These are phyloP conservation scores for Cryptus armator DNA, from an alignment of 2,888 invertebrate genomes.

Conservation along the genomic window DNA sequence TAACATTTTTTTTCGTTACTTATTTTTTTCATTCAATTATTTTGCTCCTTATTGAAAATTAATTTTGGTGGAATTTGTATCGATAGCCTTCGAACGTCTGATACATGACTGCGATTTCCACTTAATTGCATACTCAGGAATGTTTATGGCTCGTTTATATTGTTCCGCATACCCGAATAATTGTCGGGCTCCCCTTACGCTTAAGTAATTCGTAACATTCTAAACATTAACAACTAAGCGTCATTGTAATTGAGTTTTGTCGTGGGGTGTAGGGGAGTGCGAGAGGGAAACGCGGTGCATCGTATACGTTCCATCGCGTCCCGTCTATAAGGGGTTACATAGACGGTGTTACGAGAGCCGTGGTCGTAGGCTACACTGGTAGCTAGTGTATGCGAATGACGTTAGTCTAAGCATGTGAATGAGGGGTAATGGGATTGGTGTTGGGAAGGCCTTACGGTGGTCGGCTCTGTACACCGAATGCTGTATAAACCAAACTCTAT, in stretches of 20 bases:
- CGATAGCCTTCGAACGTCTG: background rate
- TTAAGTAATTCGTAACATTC: background rate
- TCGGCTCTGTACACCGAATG: slow-evolving; percentile 14
- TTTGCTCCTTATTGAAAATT: background rate
- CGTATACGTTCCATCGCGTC: background rate
- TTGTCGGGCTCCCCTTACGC: background rate
- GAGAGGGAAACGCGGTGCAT: slow-evolving; percentile 2
- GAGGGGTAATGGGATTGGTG: slow-evolving; percentile 71
- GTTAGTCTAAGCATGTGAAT: slow-evolving; percentile 61
- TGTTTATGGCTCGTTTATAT: background rate
- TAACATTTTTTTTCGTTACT: too few species aligned
- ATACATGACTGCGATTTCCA: background rate
- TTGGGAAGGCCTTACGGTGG: slow-evolving; percentile 48
- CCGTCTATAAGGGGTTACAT: background rate
- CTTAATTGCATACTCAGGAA: background rate
- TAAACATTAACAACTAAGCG: slow-evolving; percentile 23
- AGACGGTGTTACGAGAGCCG: slow-evolving; percentile 20
- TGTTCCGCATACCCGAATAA: background rate
- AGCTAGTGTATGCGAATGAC: slow-evolving; percentile 58
- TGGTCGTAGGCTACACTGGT: slow-evolving; percentile 27
- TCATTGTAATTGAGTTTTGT: slow-evolving; percentile 50
- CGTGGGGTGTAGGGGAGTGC: background rate
- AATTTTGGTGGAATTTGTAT: background rate
- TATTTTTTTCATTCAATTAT: too few species aligned
- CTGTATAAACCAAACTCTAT: background rate